phyloP scores from a whole-genome alignment of 2,888 invertebrate genomes.

The Choreutis nemorana region DNA sequence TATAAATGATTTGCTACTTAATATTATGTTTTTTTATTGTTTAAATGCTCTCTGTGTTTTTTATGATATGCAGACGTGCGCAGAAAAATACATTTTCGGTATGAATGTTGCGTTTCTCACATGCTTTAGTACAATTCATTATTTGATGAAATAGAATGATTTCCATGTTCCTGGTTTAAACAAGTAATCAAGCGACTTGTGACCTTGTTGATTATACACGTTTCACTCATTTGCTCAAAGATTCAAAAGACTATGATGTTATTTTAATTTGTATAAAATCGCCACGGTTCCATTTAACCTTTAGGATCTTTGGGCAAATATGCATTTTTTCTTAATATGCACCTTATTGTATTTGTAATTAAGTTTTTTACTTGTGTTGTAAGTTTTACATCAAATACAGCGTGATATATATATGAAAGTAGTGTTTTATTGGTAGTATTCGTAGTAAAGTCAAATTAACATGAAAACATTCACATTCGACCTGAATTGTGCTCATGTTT shows the following conservation, averaged over 20 bases:
- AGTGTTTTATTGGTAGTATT: slow-evolving; percentile 36
- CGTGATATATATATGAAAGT: slow-evolving; percentile 43
- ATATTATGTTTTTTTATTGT: slow-evolving; percentile 17
- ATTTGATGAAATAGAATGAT: background rate
- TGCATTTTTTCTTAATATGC: slow-evolving; percentile 32
- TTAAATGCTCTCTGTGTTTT: slow-evolving; percentile 36
- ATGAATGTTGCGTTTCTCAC: slow-evolving; percentile 12
- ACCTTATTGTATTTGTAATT: slow-evolving; percentile 33
- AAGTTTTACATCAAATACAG: slow-evolving; percentile 55
- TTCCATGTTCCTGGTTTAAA: background rate
- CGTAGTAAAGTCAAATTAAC: too few relatives aligned
- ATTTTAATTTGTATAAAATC: slow-evolving; percentile 11
- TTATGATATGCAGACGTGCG: slow-evolving; percentile 14
- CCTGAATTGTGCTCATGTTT: too few relatives aligned
- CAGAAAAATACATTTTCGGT: slow-evolving; percentile 8
- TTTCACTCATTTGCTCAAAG: slow-evolving; percentile 11
- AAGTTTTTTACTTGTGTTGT: slow-evolving; percentile 46
- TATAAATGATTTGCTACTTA: slow-evolving; percentile 24
- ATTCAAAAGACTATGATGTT: slow-evolving; percentile 7
- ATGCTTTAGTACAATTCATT: slow-evolving; percentile 27
- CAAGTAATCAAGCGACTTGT: slow-evolving; percentile 5
- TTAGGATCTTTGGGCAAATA: slow-evolving; percentile 15
- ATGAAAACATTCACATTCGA: too few relatives aligned
- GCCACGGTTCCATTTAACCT: slow-evolving; percentile 7
- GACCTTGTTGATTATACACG: slow-evolving; percentile 17